phyloP scores from a whole-genome alignment of 2,797 vertebrate genomes.

The Garrulus glandarius region DNA sequence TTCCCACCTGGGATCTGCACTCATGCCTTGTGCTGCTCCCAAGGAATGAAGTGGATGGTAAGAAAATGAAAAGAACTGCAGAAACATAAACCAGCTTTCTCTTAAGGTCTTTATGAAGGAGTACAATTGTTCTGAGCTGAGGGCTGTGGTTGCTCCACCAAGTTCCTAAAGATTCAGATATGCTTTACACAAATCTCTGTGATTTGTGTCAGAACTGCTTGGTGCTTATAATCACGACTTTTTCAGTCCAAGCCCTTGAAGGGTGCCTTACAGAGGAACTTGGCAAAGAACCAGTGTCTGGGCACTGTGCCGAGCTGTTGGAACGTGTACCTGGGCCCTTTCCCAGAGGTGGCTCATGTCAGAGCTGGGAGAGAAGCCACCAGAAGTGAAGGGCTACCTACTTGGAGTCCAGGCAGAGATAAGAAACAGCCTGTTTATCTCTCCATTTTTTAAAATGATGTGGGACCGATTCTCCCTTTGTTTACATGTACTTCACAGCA shows the following conservation, averaged over 20 bases:
- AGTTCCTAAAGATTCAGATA: background rate
- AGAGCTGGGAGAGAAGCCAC: background rate
- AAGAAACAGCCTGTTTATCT: background rate
- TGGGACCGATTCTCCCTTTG: background rate
- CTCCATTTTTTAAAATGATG: background rate
- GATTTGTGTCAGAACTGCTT: background rate
- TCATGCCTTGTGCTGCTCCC: background rate
- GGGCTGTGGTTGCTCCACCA: background rate
- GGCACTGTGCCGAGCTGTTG: background rate
- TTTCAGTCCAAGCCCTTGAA: conserved; percentile 5
- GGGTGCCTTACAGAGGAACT: background rate
- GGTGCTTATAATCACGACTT: background rate
- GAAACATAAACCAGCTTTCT: background rate
- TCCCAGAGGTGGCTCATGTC: conserved; percentile 2
- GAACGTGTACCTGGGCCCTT: background rate
- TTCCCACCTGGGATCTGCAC: background rate
- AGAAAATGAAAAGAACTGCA: background rate
- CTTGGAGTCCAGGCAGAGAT: background rate
- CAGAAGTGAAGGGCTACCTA: background rate
- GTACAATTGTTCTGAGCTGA: background rate
- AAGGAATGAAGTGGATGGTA: background rate
- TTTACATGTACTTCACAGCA: background rate
- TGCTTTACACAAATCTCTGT: background rate
- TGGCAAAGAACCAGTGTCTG: background rate
- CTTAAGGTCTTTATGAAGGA: background rate